Conservation (phyloP, 2,888 invertebrate species). For the Germaria angustata region DNA sequence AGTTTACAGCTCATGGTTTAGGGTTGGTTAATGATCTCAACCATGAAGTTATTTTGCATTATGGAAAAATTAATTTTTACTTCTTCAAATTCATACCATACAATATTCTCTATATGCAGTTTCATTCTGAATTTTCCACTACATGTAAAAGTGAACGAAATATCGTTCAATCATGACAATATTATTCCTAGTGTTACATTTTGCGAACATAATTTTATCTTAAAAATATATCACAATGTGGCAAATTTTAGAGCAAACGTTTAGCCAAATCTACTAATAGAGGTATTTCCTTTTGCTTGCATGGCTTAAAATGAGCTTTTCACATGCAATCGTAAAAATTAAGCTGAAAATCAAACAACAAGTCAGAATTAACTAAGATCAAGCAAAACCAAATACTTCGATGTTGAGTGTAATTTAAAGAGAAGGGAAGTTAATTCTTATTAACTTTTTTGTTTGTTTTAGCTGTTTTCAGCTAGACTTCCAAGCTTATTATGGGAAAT, state of each 20-base stretch:
- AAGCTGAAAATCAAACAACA: conserved; percentile 46
- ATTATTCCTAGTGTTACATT: conserved; percentile 24
- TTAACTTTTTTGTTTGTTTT: not conserved
- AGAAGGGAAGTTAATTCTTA: conserved; percentile 38
- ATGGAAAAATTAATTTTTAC: not conserved
- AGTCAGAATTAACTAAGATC: conserved; percentile 14
- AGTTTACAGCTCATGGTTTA: conserved; percentile 42
- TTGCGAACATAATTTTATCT: conserved; percentile 7
- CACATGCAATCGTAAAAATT: conserved; percentile 61
- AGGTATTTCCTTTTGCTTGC: conserved; percentile 9
- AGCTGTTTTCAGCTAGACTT: not conserved
- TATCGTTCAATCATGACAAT: conserved; percentile 19
- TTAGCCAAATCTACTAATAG: not conserved
- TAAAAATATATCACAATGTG: not conserved
- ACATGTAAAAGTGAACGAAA: not conserved
- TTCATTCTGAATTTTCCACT: not conserved
- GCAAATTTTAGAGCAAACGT: not conserved
- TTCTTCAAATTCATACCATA: not conserved
- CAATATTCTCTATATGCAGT: not conserved
- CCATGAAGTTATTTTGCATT: not conserved
- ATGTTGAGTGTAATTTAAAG: conserved; percentile 28
- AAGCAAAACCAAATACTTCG: not conserved
- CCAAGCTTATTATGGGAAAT: conserved; percentile 47
- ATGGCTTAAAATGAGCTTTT: conserved; percentile 33
- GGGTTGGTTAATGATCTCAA: conserved; percentile 38